phyloP scores from a whole-genome alignment of 2,888 invertebrate genomes.

The Amphipyra tragopoginis region DNA sequence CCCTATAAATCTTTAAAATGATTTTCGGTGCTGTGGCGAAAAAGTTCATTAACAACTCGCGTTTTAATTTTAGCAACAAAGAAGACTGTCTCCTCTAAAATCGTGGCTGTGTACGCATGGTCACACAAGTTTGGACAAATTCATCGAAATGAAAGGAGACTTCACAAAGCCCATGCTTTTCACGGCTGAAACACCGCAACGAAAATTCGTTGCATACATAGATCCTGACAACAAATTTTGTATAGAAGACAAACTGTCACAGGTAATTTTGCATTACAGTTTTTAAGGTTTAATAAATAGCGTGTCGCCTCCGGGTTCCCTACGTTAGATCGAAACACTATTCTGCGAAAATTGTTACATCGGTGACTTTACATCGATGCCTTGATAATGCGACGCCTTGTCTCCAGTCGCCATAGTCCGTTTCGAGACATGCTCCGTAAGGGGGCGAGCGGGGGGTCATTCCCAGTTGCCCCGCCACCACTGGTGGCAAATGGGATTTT shows the following conservation, averaged over 20 bases:
- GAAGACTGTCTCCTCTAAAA: slow-evolving; percentile 95
- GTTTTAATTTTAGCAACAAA: slow-evolving; percentile 89
- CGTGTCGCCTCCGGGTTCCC: not conserved
- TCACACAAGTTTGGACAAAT: slow-evolving; percentile 94
- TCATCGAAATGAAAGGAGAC: slow-evolving; percentile 92
- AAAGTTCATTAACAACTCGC: not conserved
- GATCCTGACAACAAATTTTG: slow-evolving; percentile 97
- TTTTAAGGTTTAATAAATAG: not conserved
- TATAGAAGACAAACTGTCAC: slow-evolving; percentile 97
- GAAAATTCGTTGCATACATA: slow-evolving; percentile 97
- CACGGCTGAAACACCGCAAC: slow-evolving; percentile 95
- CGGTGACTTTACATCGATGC: too few relatives aligned
- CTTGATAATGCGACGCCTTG: too few relatives aligned
- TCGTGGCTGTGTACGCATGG: slow-evolving; percentile 98
- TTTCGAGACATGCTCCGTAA: too few relatives aligned
- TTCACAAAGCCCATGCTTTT: slow-evolving; percentile 94
- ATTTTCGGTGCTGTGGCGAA: not conserved
- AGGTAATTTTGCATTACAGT: slow-evolving; percentile 87
- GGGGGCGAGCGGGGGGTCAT: too few relatives aligned
- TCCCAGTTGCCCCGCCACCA: too few relatives aligned
- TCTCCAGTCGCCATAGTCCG: too few relatives aligned
- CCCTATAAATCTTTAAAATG: not conserved
- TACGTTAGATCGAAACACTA: too few relatives aligned
- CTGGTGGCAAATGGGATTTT: too few relatives aligned
- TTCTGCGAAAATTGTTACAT: too few relatives aligned